Percentiles rank a stretch among this genome's conserved stretches.
These are phyloP conservation scores for Meandrina meandrites DNA, from an alignment of 92 coral and sea anemone genomes.

Conservation along the genomic window DNA sequence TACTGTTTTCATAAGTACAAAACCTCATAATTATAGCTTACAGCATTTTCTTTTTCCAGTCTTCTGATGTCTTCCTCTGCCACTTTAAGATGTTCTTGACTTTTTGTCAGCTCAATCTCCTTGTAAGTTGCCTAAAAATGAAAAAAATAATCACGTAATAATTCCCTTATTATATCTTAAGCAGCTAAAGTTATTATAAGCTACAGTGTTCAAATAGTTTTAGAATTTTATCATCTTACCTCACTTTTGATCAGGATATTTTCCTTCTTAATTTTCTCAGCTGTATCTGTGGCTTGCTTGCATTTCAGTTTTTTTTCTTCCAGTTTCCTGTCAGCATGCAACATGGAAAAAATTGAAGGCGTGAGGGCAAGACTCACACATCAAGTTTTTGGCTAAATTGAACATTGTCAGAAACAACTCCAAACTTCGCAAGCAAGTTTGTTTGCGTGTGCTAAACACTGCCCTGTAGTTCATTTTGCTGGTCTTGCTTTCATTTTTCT, in stretches of 20 bases:
- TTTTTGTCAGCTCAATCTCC: slow-evolving; percentile 54
- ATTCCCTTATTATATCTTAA: no score
- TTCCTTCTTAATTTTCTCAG: slow-evolving; percentile 66
- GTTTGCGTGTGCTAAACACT: no score
- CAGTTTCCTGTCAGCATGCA: slow-evolving; percentile 36
- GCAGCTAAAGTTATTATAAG: no score
- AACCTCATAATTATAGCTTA: slow-evolving; percentile 13
- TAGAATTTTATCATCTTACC: slow-evolving; percentile 23
- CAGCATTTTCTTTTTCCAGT: slow-evolving; percentile 65
- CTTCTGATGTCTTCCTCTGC: slow-evolving; percentile 64
- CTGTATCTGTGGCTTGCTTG: slow-evolving; percentile 60
- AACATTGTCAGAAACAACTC: no score
- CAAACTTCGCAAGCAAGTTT: no score
- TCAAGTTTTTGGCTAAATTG: no score
- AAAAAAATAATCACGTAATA: no score
- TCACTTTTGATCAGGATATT: slow-evolving; percentile 61
- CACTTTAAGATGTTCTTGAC: slow-evolving; percentile 48
- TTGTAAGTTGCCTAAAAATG: slow-evolving; percentile 41
- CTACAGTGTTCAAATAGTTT: neutral
- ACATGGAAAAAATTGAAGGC: slow-evolving; percentile 2
- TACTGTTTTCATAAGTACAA: neutral
- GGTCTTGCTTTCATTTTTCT: no score
- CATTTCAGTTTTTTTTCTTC: slow-evolving; percentile 61
- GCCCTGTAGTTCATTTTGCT: no score
- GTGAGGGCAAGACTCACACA: no score